phyloP scores from a whole-genome alignment of 2,113 vertebrate species.

The Stegastes partitus region DNA sequence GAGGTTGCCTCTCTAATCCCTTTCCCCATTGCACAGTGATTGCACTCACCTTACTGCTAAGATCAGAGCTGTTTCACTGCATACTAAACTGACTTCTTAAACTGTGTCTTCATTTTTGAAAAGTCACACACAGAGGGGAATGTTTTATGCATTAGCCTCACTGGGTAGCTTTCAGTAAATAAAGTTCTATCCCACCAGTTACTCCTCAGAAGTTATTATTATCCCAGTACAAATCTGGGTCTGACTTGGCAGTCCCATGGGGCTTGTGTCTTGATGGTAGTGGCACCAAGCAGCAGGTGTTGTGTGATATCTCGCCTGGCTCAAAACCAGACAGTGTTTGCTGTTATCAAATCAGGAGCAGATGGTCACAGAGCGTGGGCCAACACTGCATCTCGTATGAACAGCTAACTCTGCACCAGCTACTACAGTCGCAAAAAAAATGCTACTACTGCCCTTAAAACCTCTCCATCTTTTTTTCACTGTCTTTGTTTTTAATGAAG shows the following conservation, averaged over 20 bases:
- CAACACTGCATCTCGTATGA: slow-evolving; percentile 34
- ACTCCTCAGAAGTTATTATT: slow-evolving; percentile 51
- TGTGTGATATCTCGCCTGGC: slow-evolving; percentile 51
- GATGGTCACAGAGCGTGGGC: slow-evolving; percentile 53
- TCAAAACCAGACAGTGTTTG: slow-evolving; percentile 42
- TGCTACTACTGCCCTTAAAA: background rate
- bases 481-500: slow-evolving; percentile 21
- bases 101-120: slow-evolving; percentile 13
- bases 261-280: slow-evolving; percentile 42
- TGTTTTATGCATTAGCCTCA: slow-evolving; percentile 30
- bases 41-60: background rate
- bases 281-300: slow-evolving; percentile 60
- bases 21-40: slow-evolving; percentile 7
- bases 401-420: background rate
- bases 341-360: slow-evolving; percentile 53
- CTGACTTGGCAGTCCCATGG: slow-evolving; percentile 28
- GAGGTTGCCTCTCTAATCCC: background rate
- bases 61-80: background rate
- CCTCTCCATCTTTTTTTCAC: background rate
- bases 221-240: slow-evolving; percentile 43
- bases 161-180: slow-evolving; percentile 27
- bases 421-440: background rate
- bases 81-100: slow-evolving; percentile 10
- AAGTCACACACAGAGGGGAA: slow-evolving; percentile 3
- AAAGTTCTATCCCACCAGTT: slow-evolving; percentile 21